Evolutionary conservation across 1,140 invertebrate species (phyloP).

Genomic region (Macrocentrus cingulum): DNA sequence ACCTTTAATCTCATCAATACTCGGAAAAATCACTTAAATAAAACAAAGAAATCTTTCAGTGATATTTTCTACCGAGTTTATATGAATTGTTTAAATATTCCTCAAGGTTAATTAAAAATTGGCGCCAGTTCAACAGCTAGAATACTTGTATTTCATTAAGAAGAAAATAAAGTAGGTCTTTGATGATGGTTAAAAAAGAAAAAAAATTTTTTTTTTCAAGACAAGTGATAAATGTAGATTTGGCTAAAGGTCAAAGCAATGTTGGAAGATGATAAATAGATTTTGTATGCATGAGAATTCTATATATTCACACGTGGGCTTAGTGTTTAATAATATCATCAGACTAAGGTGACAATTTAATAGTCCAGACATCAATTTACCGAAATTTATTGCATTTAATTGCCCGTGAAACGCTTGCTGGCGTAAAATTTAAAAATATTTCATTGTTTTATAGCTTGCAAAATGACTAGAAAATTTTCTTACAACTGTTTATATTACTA

Average conservation of each 20-base stretch:
- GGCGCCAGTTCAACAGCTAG: too few species aligned
- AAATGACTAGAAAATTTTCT: not conserved
- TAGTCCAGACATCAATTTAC: not conserved
- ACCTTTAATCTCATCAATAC: too few species aligned
- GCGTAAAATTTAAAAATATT: not conserved
- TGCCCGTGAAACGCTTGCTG: not conserved
- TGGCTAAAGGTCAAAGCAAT: constrained; percentile 3
- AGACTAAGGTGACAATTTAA: not conserved
- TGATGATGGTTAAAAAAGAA: too few species aligned
- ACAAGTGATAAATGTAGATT: not conserved
- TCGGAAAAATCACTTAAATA: too few species aligned
- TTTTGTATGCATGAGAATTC: not conserved
- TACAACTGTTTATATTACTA: too few species aligned
- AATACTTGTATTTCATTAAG: too few species aligned
- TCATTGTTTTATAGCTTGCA: not conserved
- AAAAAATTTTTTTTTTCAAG: too few species aligned
- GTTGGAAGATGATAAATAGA: constrained; percentile 2
- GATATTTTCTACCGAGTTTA: too few species aligned
- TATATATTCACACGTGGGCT: constrained; percentile 1
- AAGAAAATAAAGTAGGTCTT: too few species aligned
- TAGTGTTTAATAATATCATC: not conserved
- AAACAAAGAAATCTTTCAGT: too few species aligned
- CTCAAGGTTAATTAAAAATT: too few species aligned
- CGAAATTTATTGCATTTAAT: not conserved
- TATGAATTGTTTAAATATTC: too few species aligned